These are phyloP conservation scores for Uria aalge DNA, from an alignment of 2,113 vertebrate species.

Conservation along the genomic window DNA sequence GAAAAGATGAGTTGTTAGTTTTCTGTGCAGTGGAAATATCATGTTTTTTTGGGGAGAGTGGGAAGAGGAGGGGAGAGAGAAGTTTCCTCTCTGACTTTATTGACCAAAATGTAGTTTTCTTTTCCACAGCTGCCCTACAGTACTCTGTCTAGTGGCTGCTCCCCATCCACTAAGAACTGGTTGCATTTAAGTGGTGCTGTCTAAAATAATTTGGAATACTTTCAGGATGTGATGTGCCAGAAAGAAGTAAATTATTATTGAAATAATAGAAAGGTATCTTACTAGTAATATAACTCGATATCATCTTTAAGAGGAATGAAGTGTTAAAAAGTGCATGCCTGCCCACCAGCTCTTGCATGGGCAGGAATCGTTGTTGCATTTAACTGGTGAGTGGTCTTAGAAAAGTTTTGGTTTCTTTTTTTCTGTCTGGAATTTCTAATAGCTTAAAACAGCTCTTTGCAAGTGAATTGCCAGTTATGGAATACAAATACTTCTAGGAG, in stretches of 20 bases:
- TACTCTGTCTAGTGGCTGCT: neutral
- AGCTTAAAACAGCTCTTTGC: neutral
- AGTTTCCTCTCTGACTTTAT: neutral
- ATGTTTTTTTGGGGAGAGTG: neutral
- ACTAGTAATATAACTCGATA: neutral
- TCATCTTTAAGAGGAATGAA: neutral
- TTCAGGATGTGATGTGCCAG: neutral
- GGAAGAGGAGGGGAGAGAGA: neutral
- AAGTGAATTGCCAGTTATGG: neutral
- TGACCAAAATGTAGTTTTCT: neutral
- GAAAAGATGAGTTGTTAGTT: neutral
- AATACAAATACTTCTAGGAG: slow-evolving; percentile 35
- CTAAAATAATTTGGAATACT: neutral
- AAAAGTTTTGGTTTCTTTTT: neutral
- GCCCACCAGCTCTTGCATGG: neutral
- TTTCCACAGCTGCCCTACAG: neutral
- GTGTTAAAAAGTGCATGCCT: neutral
- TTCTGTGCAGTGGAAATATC: neutral
- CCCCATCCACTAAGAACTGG: neutral
- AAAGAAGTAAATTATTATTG: neutral
- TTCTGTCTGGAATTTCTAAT: neutral
- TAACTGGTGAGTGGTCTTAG: neutral
- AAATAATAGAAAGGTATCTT: neutral
- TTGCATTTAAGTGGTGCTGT: neutral
- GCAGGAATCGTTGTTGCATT: neutral